These are phyloP conservation scores for Patella vulgata DNA, from an alignment of 1,140 invertebrate genomes.

Conservation along the genomic window DNA sequence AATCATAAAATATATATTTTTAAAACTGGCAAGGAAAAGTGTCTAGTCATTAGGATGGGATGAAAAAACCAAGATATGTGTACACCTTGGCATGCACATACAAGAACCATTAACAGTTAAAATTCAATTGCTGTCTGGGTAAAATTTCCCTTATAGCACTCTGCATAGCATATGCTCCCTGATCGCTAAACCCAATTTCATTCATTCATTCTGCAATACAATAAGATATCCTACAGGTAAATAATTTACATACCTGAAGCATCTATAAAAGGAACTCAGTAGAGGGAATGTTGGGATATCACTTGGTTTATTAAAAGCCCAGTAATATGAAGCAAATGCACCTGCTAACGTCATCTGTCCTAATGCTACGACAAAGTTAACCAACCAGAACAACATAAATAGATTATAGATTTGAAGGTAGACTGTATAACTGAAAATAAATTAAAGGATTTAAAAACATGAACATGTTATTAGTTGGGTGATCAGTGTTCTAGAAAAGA, in stretches of 20 bases:
- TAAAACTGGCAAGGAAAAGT: too few species aligned
- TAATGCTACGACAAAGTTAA: conserved; percentile 89
- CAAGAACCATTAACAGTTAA: too few species aligned
- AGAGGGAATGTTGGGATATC: conserved; percentile 86
- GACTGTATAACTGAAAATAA: conserved; percentile 56
- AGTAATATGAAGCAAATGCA: conserved; percentile 88
- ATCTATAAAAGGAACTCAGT: conserved; percentile 76
- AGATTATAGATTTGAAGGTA: conserved; percentile 79
- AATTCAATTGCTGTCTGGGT: too few species aligned
- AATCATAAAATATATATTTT: too few species aligned
- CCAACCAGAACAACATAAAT: conserved; percentile 89
- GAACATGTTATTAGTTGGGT: not conserved
- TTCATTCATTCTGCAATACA: too few species aligned
- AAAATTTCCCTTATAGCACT: too few species aligned
- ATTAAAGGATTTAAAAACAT: conserved; percentile 4
- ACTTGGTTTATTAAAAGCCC: conserved; percentile 85
- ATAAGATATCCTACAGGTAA: too few species aligned
- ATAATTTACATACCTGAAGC: conserved; percentile 71
- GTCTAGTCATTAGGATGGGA: too few species aligned
- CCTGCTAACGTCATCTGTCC: conserved; percentile 90
- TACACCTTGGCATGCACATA: too few species aligned
- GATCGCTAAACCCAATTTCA: too few species aligned
- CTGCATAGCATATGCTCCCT: too few species aligned
- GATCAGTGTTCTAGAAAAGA: not conserved
- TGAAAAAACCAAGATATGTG: too few species aligned